Evolutionary conservation across 2,797 vertebrate genomes (phyloP), one percentile per base, ranked within the genome.

Genomic region (Sebastes matsubarae): DNA sequence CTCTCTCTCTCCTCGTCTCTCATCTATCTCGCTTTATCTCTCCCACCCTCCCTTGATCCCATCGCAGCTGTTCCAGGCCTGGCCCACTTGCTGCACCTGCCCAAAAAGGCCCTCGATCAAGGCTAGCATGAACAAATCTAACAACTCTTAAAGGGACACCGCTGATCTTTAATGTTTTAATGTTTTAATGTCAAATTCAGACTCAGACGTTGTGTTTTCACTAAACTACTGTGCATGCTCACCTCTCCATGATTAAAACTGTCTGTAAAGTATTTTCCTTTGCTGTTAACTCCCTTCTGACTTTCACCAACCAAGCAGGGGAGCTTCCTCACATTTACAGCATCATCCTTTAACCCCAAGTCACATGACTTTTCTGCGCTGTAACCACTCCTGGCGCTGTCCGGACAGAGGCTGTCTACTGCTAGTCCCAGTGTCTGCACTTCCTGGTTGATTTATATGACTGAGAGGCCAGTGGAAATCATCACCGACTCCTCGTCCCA

Each of bases 111-210:
- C 87, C 86, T 89, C 80, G 36, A 80, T 94, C 92, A 95, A 95
- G 88, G 92, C 87, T 83, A 93, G 91, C 89, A 81, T 20, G 79
- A 94, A 95, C 96, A 96, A 96, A 97, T 95, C 95, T 94, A 93
- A 94, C 94, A 94, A 57, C 59, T 73, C 80, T 92, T 89, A 87
- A 92, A 88, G 94, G 92, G 90, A 94, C 93, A 93, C 58, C 27
- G 65, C 58, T n/a, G 30, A 29, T 63, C 50, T 52, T 65, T 46
- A 58, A 72, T 22, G 32, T 27, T 52, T 65, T 46, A 58, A 72
- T 22, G 32, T 29, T 20, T 38, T 24, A 22, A 6, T 52, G 27
- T 52, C 2, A 55, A 34, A 69, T 57, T 27, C 22, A 52, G 13
- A 6, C 24, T 58, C 6, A 16, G 22, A 71, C 8, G 13, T 22